These are phyloP conservation scores for Drosophila sechellia DNA, from an alignment of 1,140 invertebrate species.

Conservation along the genomic window DNA sequence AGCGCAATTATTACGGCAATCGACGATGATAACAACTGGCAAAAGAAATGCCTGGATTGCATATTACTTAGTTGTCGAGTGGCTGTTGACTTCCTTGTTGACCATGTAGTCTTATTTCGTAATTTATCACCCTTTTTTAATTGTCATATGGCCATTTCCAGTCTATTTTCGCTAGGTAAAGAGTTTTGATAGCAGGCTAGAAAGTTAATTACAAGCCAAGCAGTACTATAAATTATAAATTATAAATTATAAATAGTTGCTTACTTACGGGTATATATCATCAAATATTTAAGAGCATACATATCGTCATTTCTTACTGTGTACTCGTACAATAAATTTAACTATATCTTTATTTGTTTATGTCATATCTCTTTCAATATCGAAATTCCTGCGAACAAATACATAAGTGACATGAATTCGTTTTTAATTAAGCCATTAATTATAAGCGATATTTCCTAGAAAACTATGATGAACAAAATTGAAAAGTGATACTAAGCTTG, in stretches of 20 bases:
- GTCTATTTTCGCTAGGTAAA: neutral
- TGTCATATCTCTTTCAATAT: neutral
- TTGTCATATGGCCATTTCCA: neutral
- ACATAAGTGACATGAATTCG: constrained; percentile 15
- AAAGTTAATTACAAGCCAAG: neutral
- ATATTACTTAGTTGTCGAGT: constrained; percentile 46
- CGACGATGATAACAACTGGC: constrained; percentile 21
- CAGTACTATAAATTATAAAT: neutral
- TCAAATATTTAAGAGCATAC: neutral
- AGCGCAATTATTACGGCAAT: constrained; percentile 42
- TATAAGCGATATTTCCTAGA: neutral
- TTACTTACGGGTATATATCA: too few species aligned
- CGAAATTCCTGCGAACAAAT: neutral
- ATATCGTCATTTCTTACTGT: neutral
- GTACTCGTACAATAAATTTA: neutral
- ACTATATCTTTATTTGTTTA: neutral
- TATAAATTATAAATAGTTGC: neutral
- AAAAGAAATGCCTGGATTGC: constrained; percentile 37
- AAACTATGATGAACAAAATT: neutral
- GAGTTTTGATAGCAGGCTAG: neutral
- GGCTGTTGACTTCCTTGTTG: constrained; percentile 32
- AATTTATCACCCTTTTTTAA: neutral
- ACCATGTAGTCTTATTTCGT: constrained; percentile 12
- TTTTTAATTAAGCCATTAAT: constrained; percentile 5
- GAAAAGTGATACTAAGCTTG: too few species aligned